Evolutionary conservation across 2,888 invertebrate genomes (phyloP).

Genomic region (Acanthopleura granulata): DNA sequence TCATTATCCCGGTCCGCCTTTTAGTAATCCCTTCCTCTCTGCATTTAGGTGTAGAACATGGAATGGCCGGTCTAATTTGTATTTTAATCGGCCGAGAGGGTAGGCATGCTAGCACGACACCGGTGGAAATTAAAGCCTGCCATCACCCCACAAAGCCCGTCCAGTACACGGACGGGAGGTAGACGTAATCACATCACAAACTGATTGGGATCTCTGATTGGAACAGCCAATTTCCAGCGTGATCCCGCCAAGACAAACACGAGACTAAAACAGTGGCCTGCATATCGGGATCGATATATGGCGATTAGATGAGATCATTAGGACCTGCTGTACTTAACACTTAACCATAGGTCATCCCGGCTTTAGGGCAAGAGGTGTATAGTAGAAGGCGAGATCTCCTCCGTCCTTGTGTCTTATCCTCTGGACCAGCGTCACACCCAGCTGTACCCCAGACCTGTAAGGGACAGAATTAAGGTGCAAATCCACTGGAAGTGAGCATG

Average conservation of each 20-base stretch:
- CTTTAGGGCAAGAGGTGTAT: too few relatives aligned
- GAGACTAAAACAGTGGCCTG: neutral
- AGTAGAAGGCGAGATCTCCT: too few relatives aligned
- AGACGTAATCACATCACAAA: neutral
- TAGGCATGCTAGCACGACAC: neutral
- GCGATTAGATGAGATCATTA: neutral
- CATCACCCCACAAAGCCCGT: neutral
- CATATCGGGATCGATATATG: neutral
- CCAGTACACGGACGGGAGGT: too few relatives aligned
- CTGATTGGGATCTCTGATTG: conserved; percentile 4
- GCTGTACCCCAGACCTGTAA: too few relatives aligned
- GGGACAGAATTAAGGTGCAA: too few relatives aligned
- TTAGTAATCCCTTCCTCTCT: too few relatives aligned
- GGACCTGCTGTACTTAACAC: neutral
- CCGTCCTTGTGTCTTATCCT: too few relatives aligned
- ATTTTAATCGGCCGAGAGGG: neutral
- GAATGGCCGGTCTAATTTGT: conserved; percentile 1
- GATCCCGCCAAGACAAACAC: conserved; percentile 1
- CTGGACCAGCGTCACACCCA: too few relatives aligned
- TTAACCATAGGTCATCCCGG: neutral
- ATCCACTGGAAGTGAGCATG: too few relatives aligned
- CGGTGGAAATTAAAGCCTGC: neutral
- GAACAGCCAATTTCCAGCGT: neutral
- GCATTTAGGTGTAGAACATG: too few relatives aligned
- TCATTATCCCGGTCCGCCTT: too few relatives aligned